These are phyloP conservation scores for Cochlearius cochlearius DNA, from an alignment of 2,113 vertebrate genomes.

Conservation along the genomic window DNA sequence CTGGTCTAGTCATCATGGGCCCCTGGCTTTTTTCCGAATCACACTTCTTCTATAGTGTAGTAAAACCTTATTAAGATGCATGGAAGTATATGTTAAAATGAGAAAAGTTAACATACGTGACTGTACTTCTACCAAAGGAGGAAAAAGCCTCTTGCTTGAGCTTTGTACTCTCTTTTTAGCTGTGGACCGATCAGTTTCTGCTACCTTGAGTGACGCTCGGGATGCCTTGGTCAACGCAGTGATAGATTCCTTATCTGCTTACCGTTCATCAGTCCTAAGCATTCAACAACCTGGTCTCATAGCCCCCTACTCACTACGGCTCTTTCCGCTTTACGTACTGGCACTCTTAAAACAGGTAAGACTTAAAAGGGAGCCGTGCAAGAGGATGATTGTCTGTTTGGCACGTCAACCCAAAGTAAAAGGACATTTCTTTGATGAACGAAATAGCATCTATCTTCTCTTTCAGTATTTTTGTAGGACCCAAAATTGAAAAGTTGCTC, in stretches of 20 bases:
- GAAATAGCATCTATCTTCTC: background rate
- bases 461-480: background rate
- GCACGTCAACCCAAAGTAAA: background rate
- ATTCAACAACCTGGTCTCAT: constrained; percentile 90
- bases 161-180: constrained; percentile 64
- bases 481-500: background rate
- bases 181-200: constrained; percentile 88
- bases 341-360: constrained; percentile 93
- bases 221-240: constrained; percentile 93
- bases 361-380: background rate
- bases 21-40: background rate
- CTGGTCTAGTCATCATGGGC: background rate
- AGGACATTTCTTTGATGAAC: background rate
- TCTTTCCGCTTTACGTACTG: constrained; percentile 89
- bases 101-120: background rate
- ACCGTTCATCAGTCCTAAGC: constrained; percentile 83
- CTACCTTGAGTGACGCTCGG: constrained; percentile 90
- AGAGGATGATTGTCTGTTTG: background rate
- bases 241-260: constrained; percentile 89
- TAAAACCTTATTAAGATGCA: background rate
- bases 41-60: background rate
- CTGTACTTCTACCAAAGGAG: background rate
- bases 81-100: background rate
- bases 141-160: background rate
- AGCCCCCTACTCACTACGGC: constrained; percentile 83